These are phyloP conservation scores for Sisyra nigra DNA, from an alignment of 2,888 invertebrate species.

Conservation along the genomic window DNA sequence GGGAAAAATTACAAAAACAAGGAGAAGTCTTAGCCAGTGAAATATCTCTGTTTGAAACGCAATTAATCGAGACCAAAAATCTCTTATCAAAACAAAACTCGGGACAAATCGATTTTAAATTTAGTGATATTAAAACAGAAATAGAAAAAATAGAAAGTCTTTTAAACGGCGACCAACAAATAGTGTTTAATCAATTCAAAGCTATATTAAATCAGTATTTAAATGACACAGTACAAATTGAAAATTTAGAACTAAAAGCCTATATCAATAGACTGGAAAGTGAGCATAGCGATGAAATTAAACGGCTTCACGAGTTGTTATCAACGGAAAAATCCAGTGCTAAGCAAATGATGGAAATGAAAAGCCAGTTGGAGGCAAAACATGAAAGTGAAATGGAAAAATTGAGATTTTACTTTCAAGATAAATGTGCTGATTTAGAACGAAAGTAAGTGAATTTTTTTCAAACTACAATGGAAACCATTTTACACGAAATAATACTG, in stretches of 20 bases:
- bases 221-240: conserved; percentile 33
- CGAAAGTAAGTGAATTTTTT: conserved; percentile 39
- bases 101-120: too few species aligned
- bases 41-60: conserved; percentile 33
- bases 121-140: conserved; percentile 9
- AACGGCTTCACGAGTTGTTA: conserved; percentile 35
- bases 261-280: too few species aligned
- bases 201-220: conserved; percentile 29
- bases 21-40: conserved; percentile 43
- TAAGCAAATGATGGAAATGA: conserved; percentile 35
- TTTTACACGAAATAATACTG: too few species aligned
- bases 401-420: conserved; percentile 61
- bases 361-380: conserved; percentile 41
- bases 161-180: conserved; percentile 28
- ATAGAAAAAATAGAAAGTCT: conserved; percentile 15
- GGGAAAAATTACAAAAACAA: conserved; percentile 42
- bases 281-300: conserved; percentile 33
- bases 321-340: conserved; percentile 39
- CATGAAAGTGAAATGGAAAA: conserved; percentile 67
- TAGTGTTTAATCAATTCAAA: conserved; percentile 28
- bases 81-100: conserved; percentile 11
- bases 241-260: conserved; percentile 28
- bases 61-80: conserved; percentile 26
- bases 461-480: too few species aligned
- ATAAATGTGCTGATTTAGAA: conserved; percentile 63